Evolutionary conservation across 2,113 vertebrate species (phyloP).

Genomic region (Buteo buteo): DNA sequence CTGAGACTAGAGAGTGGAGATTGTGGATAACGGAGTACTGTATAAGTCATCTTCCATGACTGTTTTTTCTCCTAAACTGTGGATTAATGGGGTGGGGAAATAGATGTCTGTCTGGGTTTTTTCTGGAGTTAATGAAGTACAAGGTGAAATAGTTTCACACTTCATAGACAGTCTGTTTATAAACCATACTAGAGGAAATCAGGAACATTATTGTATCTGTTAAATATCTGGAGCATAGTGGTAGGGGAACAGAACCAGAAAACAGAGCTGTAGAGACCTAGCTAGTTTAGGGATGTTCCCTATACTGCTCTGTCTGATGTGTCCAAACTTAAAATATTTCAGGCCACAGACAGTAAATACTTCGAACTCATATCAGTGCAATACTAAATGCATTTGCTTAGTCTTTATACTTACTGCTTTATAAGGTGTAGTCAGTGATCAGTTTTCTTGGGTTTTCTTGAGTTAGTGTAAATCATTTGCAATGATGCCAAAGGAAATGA

Average conservation of each 20-base stretch:
- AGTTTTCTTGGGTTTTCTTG: conserved; percentile 40
- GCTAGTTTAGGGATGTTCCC: not conserved
- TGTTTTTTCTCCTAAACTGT: conserved; percentile 10
- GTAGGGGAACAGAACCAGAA: not conserved
- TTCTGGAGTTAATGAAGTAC: conserved; percentile 12
- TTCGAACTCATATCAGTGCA: conserved; percentile 59
- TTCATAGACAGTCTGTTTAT: not conserved
- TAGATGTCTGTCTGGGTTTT: not conserved
- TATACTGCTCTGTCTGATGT: not conserved
- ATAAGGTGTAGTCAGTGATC: conserved; percentile 48
- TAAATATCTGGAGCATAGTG: conserved; percentile 35
- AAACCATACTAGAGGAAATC: conserved; percentile 53
- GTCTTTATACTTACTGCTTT: conserved; percentile 48
- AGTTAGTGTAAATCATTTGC: conserved; percentile 67
- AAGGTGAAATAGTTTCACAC: not conserved
- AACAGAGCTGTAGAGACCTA: not conserved
- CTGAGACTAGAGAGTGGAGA: conserved; percentile 29
- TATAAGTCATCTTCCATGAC: conserved; percentile 27
- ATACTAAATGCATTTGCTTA: conserved; percentile 56
- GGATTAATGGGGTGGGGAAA: conserved; percentile 17
- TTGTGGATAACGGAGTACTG: conserved; percentile 47
- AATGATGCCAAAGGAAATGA: conserved; percentile 79
- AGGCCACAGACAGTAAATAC: conserved; percentile 21
- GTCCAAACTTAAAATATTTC: not conserved
- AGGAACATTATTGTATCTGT: conserved; percentile 54